These are phyloP conservation scores for Serinus canaria DNA, from an alignment of 2,113 vertebrate genomes.

Conservation along the genomic window DNA sequence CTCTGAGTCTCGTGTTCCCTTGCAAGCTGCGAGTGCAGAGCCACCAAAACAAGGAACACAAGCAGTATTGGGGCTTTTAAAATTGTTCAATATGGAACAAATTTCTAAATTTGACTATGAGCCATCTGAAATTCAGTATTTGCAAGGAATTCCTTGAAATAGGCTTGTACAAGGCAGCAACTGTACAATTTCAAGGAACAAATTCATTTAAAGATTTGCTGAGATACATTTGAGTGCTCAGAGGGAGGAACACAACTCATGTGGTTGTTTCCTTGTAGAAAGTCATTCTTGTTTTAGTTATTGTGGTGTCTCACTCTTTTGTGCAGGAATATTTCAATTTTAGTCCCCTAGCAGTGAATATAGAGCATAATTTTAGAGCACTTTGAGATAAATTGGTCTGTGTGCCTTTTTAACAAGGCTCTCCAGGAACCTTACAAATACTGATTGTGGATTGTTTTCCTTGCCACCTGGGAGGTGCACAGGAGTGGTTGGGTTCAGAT, in stretches of 20 bases:
- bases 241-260: fast-evolving
- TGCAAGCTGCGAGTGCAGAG: neutral
- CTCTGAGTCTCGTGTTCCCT: fast-evolving
- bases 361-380: neutral
- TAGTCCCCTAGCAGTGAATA: neutral
- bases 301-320: neutral
- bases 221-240: neutral
- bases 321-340: neutral
- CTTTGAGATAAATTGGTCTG: neutral
- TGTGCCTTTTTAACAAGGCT: neutral
- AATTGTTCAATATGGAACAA: neutral
- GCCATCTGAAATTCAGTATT: neutral
- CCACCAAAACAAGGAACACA: neutral
- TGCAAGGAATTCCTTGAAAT: neutral
- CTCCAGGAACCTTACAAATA: neutral
- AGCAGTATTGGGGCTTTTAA: neutral
- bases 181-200: neutral
- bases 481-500: neutral
- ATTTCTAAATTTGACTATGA: neutral
- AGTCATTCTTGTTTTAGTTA: neutral
- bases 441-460: neutral
- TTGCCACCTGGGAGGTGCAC: neutral
- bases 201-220: neutral
- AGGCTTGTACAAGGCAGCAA: neutral
- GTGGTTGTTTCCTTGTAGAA: neutral